Evolutionary conservation across 2,888 invertebrate genomes (phyloP).

Genomic region (Caenorhabditis angaria): DNA sequence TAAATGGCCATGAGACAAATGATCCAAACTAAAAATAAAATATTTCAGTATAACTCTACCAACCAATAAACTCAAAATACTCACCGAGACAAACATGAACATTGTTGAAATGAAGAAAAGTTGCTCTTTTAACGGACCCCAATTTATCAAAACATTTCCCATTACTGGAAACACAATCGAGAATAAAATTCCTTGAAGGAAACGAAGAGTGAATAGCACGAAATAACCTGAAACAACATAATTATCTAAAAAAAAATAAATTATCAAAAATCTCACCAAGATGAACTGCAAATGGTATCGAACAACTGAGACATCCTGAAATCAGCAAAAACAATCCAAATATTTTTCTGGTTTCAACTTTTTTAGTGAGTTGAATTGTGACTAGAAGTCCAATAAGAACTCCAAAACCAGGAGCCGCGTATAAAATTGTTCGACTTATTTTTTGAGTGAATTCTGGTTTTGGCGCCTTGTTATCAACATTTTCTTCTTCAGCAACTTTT

Average conservation of each 20-base stretch:
- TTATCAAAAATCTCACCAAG: not conserved
- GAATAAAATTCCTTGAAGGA: constrained; percentile 58
- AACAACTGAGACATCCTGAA: constrained; percentile 5
- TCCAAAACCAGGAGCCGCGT: constrained; percentile 36
- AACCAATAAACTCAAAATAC: too few relatives aligned
- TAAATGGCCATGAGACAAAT: constrained; percentile 48
- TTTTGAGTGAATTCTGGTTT: not conserved
- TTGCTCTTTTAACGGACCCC: constrained; percentile 66
- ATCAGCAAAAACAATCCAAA: constrained; percentile 14
- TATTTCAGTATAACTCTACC: too few relatives aligned
- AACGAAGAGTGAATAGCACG: constrained; percentile 40
- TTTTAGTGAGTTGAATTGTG: constrained; percentile 12
- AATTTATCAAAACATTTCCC: constrained; percentile 57
- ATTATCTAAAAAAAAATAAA: constrained; percentile 7
- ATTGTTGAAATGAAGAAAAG: constrained; percentile 55
- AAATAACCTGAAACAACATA: constrained; percentile 15
- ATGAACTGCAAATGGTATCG: constrained; percentile 7
- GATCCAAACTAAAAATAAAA: constrained; percentile 54
- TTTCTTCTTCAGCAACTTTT: constrained; percentile 3
- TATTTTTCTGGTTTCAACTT: constrained; percentile 16
- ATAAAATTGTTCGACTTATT: constrained; percentile 15
- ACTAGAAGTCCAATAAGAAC: constrained; percentile 20
- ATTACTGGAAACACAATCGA: constrained; percentile 56
- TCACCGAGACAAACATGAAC: constrained; percentile 58
- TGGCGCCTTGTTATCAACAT: not conserved